Base-by-base conservation (phyloP, 2,888 invertebrate genomes). In the Dexiosoma caninum region DNA sequence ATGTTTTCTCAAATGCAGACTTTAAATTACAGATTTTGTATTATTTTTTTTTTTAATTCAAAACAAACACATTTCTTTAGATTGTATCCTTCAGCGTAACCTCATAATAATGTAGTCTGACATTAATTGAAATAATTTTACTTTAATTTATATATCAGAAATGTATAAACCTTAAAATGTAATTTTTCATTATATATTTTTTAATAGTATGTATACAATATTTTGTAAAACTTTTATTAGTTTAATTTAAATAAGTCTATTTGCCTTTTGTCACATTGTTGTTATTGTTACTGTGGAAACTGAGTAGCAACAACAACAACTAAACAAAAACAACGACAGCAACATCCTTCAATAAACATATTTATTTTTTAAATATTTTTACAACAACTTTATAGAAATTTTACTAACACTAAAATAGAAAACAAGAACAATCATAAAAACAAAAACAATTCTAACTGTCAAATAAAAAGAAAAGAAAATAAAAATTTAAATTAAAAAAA, bases 21-120 rank as follows among this genome's bases (percentile, higher is more conserved):
- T 59, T 55, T 62, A 74, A 70, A 35, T 2, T 59, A 69, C 10
- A 42, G 62, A 72, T 72, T 72, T 27, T 40, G 40, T 23, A 53
- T 4, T 44, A 37, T 16, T 32, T 37, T 19, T 55, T 27, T 55
- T 64, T 40, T 57, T 66, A 64, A 74, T 53, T 59, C 16, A n/a
- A n/a, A n/a, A n/a, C n/a, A n/a, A n/a, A n/a, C n/a, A n/a, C 14
- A 12, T 21, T 12, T 23, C 14, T 14, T 2, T 8, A 27, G 4
- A 27, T 27, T 6, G 2, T n/a, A 10, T 14, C 27, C 46, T n/a
- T n/a, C n/a, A n/a, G n/a, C n/a, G n/a, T n/a, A 49, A 19, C 19
- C 35, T 23, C 19, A 12, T 21, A 1, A 57, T 64, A 51, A 78
- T 82, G 59, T 85, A 85, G 87, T 87, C 86, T 83, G 86, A 87